Conservation (phyloP, 2,888 invertebrate genomes). For the Operophtera brumata region DNA sequence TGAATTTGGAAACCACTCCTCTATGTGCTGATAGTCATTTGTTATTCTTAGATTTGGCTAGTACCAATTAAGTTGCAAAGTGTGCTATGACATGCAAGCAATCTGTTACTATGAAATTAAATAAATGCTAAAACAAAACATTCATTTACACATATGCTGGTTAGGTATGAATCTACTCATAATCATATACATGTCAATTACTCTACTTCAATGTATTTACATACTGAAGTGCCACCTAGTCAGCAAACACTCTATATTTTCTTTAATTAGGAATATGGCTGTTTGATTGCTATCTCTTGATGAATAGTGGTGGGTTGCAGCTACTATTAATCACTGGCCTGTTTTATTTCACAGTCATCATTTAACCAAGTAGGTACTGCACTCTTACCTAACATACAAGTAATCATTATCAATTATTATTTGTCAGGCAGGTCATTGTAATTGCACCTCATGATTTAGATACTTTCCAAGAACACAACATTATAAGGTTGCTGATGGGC, state of each 20-base stretch:
- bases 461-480: too few species aligned
- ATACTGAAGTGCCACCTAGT: constrained; percentile 21
- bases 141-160: not conserved
- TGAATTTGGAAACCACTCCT: constrained; percentile 1
- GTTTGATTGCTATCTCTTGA: constrained; percentile 12
- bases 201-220: constrained; percentile 25
- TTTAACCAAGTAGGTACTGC: not conserved
- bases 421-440: too few species aligned
- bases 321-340: not conserved
- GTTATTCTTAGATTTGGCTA: constrained; percentile 12
- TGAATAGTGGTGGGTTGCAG: not conserved
- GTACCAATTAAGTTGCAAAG: not conserved
- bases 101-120: not conserved
- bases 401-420: too few species aligned
- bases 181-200: constrained; percentile 28
- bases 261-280: constrained; percentile 8
- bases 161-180: constrained; percentile 15
- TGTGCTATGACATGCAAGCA: not conserved
- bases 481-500: too few species aligned
- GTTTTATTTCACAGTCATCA: not conserved
- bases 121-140: not conserved
- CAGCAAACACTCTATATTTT: constrained; percentile 8
- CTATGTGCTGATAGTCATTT: constrained; percentile 3
- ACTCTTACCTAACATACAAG: not conserved
- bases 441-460: too few species aligned